phyloP scores from a whole-genome alignment of 2,888 invertebrate species.

The Schizaphis graminum region DNA sequence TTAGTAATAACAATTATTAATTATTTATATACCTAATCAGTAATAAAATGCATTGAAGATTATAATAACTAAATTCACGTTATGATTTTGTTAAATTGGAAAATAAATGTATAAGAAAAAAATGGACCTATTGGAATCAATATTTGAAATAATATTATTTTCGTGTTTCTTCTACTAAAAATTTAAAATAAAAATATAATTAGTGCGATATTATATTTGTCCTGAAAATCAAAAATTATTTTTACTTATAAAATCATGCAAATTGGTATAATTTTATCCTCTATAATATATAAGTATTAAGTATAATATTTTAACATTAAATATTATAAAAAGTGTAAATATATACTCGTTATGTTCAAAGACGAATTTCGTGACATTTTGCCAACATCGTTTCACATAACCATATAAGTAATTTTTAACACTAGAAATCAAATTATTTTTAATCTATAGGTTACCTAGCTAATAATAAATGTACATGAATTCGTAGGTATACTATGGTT shows the following conservation, averaged over 20 bases:
- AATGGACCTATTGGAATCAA: no score
- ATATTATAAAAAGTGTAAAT: neutral
- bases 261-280: neutral
- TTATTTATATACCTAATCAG: no score
- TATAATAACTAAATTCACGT: no score
- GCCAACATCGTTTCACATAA: slow-evolving; percentile 16
- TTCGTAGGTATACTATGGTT: neutral
- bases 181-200: neutral
- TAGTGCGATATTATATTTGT: neutral
- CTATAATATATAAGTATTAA: neutral
- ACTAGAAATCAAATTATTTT: slow-evolving; percentile 22
- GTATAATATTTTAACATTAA: slow-evolving; percentile 20
- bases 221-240: neutral
- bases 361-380: slow-evolving; percentile 41
- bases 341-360: slow-evolving; percentile 16
- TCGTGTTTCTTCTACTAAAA: neutral
- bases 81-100: no score
- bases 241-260: neutral
- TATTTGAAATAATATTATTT: neutral
- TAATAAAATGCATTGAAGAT: no score
- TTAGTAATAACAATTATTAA: no score
- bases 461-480: neutral
- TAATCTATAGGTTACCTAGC: slow-evolving; percentile 1
- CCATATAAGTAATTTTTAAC: slow-evolving; percentile 38
- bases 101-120: no score